phyloP scores from a whole-genome alignment of 2,113 vertebrate genomes.

The Nerophis lumbriciformis region DNA sequence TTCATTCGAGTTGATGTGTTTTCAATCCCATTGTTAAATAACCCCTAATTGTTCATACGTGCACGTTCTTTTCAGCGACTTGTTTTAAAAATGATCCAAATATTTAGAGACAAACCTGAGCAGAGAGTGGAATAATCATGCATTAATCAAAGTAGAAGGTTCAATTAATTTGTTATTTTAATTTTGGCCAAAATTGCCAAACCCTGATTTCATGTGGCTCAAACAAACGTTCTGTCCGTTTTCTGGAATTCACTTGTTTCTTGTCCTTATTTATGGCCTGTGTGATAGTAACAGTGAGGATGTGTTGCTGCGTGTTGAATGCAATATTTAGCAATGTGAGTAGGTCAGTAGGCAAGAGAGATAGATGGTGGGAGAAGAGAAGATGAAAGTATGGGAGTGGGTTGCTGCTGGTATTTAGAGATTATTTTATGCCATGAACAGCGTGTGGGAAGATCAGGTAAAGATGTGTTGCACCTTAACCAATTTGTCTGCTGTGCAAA shows the following conservation, averaged over 20 bases:
- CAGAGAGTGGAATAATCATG: too few relatives aligned
- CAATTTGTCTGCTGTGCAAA: constrained; percentile 10
- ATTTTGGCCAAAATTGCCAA: too few relatives aligned
- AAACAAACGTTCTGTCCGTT: constrained; percentile 40
- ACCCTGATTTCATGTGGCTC: constrained; percentile 33
- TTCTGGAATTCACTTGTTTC: constrained; percentile 51
- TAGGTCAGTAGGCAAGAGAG: constrained; percentile 34
- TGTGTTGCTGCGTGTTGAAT: constrained; percentile 42
- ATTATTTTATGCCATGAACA: constrained; percentile 37
- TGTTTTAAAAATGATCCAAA: too few relatives aligned
- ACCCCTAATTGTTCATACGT: too few relatives aligned
- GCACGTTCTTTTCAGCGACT: too few relatives aligned
- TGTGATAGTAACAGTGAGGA: constrained; percentile 43
- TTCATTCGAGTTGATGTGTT: too few relatives aligned
- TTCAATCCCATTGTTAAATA: too few relatives aligned
- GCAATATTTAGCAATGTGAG: constrained; percentile 45
- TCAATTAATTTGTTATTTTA: too few relatives aligned
- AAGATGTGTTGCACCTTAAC: constrained; percentile 25
- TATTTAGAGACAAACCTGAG: too few relatives aligned
- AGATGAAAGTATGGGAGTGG: constrained; percentile 39
- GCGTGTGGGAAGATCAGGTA: constrained; percentile 56
- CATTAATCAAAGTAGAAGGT: too few relatives aligned
- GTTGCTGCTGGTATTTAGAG: constrained; percentile 39
- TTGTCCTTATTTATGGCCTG: not conserved
- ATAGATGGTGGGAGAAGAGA: constrained; percentile 26